phyloP scores from a whole-genome alignment of 2,113 vertebrate genomes.

The Boulengeromyrus knoepffleri region DNA sequence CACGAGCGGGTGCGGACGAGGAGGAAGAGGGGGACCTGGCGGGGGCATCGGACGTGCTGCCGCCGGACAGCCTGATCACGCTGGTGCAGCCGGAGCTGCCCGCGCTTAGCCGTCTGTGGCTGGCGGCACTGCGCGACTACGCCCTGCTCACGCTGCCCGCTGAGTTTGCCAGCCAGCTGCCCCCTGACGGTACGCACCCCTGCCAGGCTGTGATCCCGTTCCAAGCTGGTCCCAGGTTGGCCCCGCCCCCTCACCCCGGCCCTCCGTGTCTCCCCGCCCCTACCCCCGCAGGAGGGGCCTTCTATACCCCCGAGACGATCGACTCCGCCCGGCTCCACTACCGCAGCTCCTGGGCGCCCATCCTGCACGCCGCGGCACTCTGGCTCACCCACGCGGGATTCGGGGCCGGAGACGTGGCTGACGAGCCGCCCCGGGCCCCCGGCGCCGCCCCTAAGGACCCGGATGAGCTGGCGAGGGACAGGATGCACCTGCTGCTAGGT shows the following conservation, averaged over 20 bases:
- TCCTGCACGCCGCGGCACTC: conserved; percentile 86
- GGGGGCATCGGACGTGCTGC: conserved; percentile 66
- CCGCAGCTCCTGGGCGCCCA: conserved; percentile 87
- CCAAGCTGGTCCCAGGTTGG: neutral
- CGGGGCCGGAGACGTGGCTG: conserved; percentile 56
- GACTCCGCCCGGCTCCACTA: conserved; percentile 93
- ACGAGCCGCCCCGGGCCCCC: conserved; percentile 45
- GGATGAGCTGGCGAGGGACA: conserved; percentile 80
- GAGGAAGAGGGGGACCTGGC: conserved; percentile 76
- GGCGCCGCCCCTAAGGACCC: conserved; percentile 59
- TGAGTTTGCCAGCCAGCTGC: conserved; percentile 96
- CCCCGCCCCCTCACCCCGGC: neutral
- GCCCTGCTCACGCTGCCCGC: conserved; percentile 89
- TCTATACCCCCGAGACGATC: conserved; percentile 97
- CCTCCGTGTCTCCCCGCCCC: neutral
- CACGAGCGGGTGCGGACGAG: conserved; percentile 61
- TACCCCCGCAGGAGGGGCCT: conserved; percentile 75
- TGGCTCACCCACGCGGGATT: conserved; percentile 92
- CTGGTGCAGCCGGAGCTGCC: conserved; percentile 91
- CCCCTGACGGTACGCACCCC: conserved; percentile 77
- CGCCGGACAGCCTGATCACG: conserved; percentile 89
- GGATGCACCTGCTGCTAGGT: conserved; percentile 96
- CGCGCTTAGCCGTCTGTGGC: conserved; percentile 85
- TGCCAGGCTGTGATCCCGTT: neutral
- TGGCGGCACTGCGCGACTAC: conserved; percentile 88